Evolutionary conservation across 2,113 vertebrate species (phyloP).

Genomic region (Brachyistius frenatus): DNA sequence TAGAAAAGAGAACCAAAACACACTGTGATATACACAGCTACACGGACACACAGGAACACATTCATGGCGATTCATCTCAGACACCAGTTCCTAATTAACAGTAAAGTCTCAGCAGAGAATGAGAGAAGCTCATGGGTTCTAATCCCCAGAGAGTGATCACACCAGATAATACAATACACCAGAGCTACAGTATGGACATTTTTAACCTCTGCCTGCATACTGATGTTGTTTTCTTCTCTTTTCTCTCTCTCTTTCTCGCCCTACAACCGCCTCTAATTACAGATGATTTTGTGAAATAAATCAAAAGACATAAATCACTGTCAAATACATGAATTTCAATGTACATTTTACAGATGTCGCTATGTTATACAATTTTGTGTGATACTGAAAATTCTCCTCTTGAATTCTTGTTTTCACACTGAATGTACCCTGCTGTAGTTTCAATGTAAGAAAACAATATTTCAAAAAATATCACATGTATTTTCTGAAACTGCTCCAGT

Average conservation of each 20-base stretch:
- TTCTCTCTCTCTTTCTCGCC: not conserved
- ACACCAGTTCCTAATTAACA: slow-evolving; percentile 81
- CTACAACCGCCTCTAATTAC: not conserved
- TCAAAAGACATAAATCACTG: slow-evolving; percentile 8
- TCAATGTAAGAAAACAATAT: not conserved
- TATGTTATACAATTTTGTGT: not conserved
- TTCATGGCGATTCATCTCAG: slow-evolving; percentile 72
- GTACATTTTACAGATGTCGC: not conserved
- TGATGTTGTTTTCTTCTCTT: not conserved
- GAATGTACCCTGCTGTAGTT: not conserved
- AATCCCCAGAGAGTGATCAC: slow-evolving; percentile 73
- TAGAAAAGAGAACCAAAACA: slow-evolving; percentile 74
- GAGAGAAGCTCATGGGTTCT: slow-evolving; percentile 71
- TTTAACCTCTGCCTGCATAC: slow-evolving; percentile 50
- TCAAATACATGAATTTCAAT: not conserved
- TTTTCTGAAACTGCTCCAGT: too few species aligned
- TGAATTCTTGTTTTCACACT: not conserved
- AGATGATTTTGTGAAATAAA: slow-evolving; percentile 4
- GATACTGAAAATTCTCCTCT: not conserved
- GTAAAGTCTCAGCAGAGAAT: slow-evolving; percentile 76
- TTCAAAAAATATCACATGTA: not conserved
- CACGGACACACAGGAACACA: slow-evolving; percentile 65
- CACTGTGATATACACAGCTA: slow-evolving; percentile 62
- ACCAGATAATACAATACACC: slow-evolving; percentile 61
- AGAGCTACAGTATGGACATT: slow-evolving; percentile 27